Evolutionary conservation across 2,888 invertebrate species (phyloP), one percentile per base, ranked within the genome.

Genomic region (Rhaphigaster nebulosa): DNA sequence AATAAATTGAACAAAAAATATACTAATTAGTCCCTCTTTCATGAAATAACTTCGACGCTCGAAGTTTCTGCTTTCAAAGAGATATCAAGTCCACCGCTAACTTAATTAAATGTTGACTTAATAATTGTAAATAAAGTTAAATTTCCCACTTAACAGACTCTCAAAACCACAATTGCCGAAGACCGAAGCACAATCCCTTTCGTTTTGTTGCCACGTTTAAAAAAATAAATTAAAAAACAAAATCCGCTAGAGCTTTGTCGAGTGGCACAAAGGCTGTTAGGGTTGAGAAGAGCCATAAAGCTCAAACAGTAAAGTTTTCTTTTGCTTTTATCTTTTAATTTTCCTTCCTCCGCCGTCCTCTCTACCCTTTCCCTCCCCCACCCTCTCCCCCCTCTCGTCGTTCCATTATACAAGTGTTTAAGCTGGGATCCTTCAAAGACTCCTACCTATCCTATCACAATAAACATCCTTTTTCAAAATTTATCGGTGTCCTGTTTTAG

Each of bases 301-400:
- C 65, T 65, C 23, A 29, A 65, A 65, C 65, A 65, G 29, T 65
- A 29, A 65, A 65, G 29, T 76, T 76, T 76, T 38, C 70, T 76
- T 76, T 76, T 38, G 20, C 70, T 76, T 76, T 76, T 76, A 76
- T 76, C 70, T 76, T 76, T 76, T 76, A 76, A 76, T 76, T 76
- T 76, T 10, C 70, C 70, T 76, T 76, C 38, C 70, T 76, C 70
- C 8, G n/a, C n/a, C n/a, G n/a, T n/a, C n/a, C n/a, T n/a, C n/a
- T n/a, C n/a, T n/a, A n/a, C n/a, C 1, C 12, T 29, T 1, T 18
- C 29, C 26, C 15, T 13, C 5, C 26, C 12, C 29, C 18, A 1
- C 4, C 29, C 10, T 15, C 18, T 12, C 4, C 65, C 34, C 65
- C 1, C 34, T 29, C 38, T 38, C 20, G 0, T 8, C 38, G 18